A percentile compares a stretch with the other conserved stretches of the same genome.
Evolutionary conservation across 2,888 invertebrate species (phyloP).

Genomic region (Brenthis hecate): DNA sequence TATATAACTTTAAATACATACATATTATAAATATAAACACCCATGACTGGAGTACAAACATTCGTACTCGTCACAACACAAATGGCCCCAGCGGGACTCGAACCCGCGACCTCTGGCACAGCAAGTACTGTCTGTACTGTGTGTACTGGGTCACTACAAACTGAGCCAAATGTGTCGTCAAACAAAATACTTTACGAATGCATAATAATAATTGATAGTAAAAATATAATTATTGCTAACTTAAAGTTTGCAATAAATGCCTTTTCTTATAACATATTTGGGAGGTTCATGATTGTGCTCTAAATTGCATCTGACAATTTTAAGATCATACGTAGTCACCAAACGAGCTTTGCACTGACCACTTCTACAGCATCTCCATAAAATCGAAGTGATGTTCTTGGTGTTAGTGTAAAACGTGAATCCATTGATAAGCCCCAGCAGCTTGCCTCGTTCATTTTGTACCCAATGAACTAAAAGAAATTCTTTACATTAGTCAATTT

Average conservation of each 20-base stretch:
- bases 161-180: too few relatives aligned
- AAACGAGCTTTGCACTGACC: conserved; percentile 41
- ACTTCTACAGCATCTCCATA: conserved; percentile 43
- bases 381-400: conserved; percentile 23
- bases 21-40: too few relatives aligned
- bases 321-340: conserved; percentile 25
- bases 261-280: conserved; percentile 39
- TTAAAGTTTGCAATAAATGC: conserved; percentile 18
- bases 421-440: conserved; percentile 43
- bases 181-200: too few relatives aligned
- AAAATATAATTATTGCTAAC: neutral
- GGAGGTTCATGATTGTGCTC: conserved; percentile 43
- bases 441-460: conserved; percentile 37
- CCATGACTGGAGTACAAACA: too few relatives aligned
- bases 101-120: too few relatives aligned
- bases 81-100: too few relatives aligned
- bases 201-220: neutral
- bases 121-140: too few relatives aligned
- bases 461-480: conserved; percentile 42
- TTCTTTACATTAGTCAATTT: neutral
- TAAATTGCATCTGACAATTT: conserved; percentile 24
- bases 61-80: too few relatives aligned
- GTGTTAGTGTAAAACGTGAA: conserved; percentile 43
- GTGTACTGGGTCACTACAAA: too few relatives aligned
- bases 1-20: too few relatives aligned